Conservation (phyloP, 2,113 vertebrate species). For the Cathartes aura region DNA sequence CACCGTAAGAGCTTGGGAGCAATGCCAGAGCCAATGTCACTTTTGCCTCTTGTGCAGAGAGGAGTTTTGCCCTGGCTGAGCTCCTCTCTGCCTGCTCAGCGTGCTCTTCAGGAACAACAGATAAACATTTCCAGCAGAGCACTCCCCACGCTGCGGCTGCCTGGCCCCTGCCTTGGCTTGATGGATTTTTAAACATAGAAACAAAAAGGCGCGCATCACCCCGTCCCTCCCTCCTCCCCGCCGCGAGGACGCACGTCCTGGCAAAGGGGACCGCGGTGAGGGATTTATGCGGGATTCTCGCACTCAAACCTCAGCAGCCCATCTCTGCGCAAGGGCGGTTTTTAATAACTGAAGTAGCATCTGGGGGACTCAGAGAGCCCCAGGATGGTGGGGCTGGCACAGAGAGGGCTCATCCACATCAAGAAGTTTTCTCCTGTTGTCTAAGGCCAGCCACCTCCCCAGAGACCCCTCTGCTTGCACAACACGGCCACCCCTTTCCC, state of each 20-base stretch:
- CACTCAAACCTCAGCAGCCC: neutral
- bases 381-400: no score
- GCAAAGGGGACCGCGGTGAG: rapidly evolving
- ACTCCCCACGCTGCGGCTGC: rapidly evolving
- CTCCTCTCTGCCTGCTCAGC: neutral
- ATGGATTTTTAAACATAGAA: neutral
- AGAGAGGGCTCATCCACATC: neutral
- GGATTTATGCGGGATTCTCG: no score
- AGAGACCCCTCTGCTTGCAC: neutral
- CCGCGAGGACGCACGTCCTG: rapidly evolving
- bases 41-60: neutral
- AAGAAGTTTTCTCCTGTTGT: neutral
- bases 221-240: neutral
- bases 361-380: neutral
- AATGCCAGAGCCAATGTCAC: neutral
- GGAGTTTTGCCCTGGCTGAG: neutral
- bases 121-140: neutral
- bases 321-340: rapidly evolving
- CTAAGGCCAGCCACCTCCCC: neutral
- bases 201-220: neutral
- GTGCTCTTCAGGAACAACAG: neutral
- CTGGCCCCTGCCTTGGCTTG: neutral
- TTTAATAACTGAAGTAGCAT: neutral
- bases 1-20: neutral
- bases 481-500: no score